Conservation (phyloP, 1,140 invertebrate genomes). For the Philopotamus ludificatus region DNA sequence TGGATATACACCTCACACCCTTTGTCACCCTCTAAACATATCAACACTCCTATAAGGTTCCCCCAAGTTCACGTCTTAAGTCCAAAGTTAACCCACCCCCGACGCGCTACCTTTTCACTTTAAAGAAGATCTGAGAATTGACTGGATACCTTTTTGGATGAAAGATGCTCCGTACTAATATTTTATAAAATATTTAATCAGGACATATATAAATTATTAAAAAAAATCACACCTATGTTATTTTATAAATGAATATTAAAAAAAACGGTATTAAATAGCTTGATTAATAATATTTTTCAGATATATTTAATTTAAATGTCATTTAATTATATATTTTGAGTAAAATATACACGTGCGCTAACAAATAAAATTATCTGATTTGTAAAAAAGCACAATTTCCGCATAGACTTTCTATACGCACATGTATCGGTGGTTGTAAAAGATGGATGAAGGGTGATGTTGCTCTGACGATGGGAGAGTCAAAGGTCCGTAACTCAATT, state of each 20-base stretch:
- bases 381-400: background rate
- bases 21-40: constrained; percentile 42
- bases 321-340: background rate
- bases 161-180: too few species aligned
- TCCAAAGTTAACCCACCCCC: constrained; percentile 39
- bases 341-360: background rate
- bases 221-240: too few species aligned
- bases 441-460: constrained; percentile 44
- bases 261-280: background rate
- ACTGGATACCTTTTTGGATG: too few species aligned
- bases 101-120: background rate
- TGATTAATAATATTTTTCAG: background rate
- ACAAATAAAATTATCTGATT: too few species aligned
- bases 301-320: background rate
- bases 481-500: constrained; percentile 55
- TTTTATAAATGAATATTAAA: constrained; percentile 5
- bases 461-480: constrained; percentile 50
- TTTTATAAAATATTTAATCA: too few species aligned
- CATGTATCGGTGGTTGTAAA: background rate
- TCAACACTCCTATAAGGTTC: constrained; percentile 40
- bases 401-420: background rate
- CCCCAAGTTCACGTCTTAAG: constrained; percentile 36
- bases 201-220: too few species aligned
- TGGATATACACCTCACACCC: constrained; percentile 21
- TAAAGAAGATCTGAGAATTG: too few species aligned